Conservation (phyloP, 2,888 invertebrate species). For the Leptarthrus brevirostris region DNA sequence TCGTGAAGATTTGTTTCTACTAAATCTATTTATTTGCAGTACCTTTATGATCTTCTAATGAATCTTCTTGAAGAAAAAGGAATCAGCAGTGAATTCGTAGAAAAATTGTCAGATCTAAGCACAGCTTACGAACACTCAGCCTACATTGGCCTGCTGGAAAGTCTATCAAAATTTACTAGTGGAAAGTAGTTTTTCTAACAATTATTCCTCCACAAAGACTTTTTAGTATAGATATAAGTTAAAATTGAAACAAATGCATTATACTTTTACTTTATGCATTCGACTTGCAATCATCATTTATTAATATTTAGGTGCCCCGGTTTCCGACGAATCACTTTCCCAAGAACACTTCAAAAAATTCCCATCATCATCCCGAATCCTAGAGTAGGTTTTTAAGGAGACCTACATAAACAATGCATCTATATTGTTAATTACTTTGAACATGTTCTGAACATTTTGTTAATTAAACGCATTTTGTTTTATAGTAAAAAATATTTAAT, state of each 20-base stretch:
- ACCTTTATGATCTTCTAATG: slow-evolving; percentile 93
- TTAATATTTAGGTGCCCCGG: not conserved
- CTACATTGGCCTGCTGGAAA: slow-evolving; percentile 88
- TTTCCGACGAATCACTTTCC: not conserved
- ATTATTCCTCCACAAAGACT: no score
- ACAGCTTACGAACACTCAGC: slow-evolving; percentile 93
- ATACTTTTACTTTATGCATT: not conserved
- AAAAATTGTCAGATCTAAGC: slow-evolving; percentile 87
- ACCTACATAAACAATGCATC: not conserved
- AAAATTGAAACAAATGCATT: not conserved
- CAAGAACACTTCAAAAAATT: not conserved
- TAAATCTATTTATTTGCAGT: slow-evolving; percentile 71
- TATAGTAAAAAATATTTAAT: not conserved
- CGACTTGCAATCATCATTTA: not conserved
- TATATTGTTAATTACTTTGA: not conserved
- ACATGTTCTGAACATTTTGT: not conserved
- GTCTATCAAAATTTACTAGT: slow-evolving; percentile 84
- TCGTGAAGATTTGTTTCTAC: not conserved
- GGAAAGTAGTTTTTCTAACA: slow-evolving; percentile 64
- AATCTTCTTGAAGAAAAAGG: slow-evolving; percentile 97
- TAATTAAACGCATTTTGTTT: not conserved
- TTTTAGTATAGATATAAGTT: not conserved
- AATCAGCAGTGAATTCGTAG: slow-evolving; percentile 90
- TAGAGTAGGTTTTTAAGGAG: no score
- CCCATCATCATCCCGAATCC: not conserved